phyloP scores from a whole-genome alignment of 2,113 vertebrate species.

The Cepphus grylle region DNA sequence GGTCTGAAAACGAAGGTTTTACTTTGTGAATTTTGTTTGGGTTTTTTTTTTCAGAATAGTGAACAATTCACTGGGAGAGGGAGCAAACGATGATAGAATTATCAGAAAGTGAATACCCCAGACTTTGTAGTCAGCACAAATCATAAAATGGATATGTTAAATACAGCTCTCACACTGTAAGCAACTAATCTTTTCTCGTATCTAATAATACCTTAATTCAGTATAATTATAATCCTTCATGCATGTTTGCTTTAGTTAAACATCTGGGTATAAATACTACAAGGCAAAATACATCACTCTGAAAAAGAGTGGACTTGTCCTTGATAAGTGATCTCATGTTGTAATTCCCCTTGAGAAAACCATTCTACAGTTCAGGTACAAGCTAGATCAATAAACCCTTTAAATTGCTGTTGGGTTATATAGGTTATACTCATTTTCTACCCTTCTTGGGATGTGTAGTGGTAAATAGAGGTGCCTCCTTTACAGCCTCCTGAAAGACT shows the following conservation, averaged over 20 bases:
- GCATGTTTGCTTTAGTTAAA: background rate
- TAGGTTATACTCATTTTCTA: conserved; percentile 26
- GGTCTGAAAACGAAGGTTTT: background rate
- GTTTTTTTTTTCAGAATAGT: background rate
- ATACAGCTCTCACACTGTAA: background rate
- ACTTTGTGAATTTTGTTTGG: background rate
- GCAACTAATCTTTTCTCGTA: background rate
- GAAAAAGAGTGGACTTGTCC: background rate
- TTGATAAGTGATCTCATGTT: conserved; percentile 13
- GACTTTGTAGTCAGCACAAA: background rate
- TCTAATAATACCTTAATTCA: background rate
- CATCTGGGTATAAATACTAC: background rate
- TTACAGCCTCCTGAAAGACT: background rate
- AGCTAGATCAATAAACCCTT: conserved; percentile 45
- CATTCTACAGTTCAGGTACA: background rate
- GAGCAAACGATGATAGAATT: background rate
- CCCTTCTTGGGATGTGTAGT: background rate
- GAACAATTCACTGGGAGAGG: background rate
- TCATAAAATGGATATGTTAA: background rate
- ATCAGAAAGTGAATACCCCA: background rate
- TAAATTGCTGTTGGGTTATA: conserved; percentile 17
- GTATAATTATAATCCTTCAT: background rate
- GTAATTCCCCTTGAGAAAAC: conserved; percentile 47
- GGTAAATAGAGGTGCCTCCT: conserved; percentile 11
- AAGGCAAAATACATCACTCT: background rate